Evolutionary conservation across 2,797 vertebrate genomes (phyloP).

Genomic region (Harpagifer antarcticus): DNA sequence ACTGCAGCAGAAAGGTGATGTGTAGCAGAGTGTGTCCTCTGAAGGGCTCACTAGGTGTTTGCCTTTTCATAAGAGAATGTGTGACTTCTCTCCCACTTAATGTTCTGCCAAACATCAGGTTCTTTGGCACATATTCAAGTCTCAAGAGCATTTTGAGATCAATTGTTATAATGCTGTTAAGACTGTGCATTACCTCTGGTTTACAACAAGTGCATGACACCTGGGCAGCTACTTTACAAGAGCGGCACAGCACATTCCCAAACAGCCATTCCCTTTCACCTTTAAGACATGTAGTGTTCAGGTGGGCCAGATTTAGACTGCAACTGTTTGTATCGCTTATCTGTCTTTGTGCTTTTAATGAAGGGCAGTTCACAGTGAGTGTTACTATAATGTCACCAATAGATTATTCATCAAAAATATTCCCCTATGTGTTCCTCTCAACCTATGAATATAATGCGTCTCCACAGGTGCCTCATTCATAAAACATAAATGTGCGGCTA

Average conservation of each 20-base stretch:
- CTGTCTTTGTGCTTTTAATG: slow-evolving; percentile 18
- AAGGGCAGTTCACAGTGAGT: slow-evolving; percentile 17
- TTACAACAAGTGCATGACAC: slow-evolving; percentile 44
- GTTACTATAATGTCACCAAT: slow-evolving; percentile 44
- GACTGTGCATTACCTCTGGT: slow-evolving; percentile 26
- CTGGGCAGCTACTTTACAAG: slow-evolving; percentile 3
- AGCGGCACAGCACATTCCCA: neutral
- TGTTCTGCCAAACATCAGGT: slow-evolving; percentile 57
- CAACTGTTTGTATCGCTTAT: slow-evolving; percentile 2
- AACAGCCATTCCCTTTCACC: neutral
- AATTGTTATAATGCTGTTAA: slow-evolving; percentile 44
- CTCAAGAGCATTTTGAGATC: slow-evolving; percentile 56
- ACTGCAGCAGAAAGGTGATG: slow-evolving; percentile 54
- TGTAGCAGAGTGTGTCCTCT: slow-evolving; percentile 63
- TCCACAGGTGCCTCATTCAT: slow-evolving; percentile 64
- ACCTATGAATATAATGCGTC: slow-evolving; percentile 26
- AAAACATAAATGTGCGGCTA: slow-evolving; percentile 50
- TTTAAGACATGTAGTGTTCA: slow-evolving; percentile 9
- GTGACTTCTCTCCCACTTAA: slow-evolving; percentile 59
- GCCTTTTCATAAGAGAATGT: slow-evolving; percentile 46
- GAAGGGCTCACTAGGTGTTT: slow-evolving; percentile 58
- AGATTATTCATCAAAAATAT: slow-evolving; percentile 59
- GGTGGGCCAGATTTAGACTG: neutral
- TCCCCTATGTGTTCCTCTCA: slow-evolving; percentile 17
- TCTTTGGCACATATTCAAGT: slow-evolving; percentile 45